These are phyloP conservation scores for Callipepla californica DNA, from an alignment of 2,113 vertebrate genomes.

Conservation along the genomic window DNA sequence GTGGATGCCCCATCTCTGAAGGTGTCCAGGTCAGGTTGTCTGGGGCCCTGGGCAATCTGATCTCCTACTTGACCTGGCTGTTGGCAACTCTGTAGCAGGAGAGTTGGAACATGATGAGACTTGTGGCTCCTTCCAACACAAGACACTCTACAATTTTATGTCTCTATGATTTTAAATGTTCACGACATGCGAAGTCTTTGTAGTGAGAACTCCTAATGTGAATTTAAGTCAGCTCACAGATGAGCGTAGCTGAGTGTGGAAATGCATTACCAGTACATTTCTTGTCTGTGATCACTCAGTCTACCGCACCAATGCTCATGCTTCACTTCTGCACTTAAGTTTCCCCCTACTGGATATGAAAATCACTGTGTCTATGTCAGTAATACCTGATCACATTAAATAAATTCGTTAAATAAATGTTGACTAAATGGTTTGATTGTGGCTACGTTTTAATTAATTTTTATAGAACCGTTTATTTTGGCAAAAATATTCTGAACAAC, in stretches of 20 bases:
- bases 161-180: not conserved
- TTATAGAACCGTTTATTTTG: not conserved
- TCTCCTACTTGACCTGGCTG: not conserved
- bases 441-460: not conserved
- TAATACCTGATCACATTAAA: not conserved
- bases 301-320: not conserved
- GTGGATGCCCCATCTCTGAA: too few species aligned
- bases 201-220: not conserved
- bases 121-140: too few species aligned
- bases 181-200: not conserved
- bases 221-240: not conserved
- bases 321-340: not conserved
- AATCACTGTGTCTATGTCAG: not conserved
- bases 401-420: not conserved
- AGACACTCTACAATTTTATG: too few species aligned
- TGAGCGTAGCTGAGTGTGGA: not conserved
- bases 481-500: not conserved
- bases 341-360: not conserved
- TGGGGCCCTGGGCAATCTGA: too few species aligned
- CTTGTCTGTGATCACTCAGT: not conserved
- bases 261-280: not conserved
- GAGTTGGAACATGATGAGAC: too few species aligned
- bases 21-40: too few species aligned
- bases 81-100: too few species aligned
- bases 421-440: not conserved